A percentile compares a stretch with the other conserved stretches of the same genome.
phyloP scores from a whole-genome alignment of 2,888 invertebrate genomes.

The Apantesis nais region DNA sequence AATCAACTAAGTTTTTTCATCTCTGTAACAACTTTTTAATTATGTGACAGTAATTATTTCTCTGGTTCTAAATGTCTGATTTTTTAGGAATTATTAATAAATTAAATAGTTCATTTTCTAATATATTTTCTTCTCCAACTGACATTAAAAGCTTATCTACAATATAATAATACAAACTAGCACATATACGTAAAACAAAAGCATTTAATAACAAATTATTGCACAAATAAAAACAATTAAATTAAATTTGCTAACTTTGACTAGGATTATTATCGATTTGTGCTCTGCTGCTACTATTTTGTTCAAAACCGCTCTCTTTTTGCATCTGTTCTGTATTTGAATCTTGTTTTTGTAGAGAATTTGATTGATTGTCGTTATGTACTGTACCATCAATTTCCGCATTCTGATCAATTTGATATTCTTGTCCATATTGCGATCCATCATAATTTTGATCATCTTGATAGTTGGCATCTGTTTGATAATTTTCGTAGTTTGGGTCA shows the following conservation, averaged over 20 bases:
- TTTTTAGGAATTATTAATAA: conserved; percentile 12
- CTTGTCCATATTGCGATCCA: conserved; percentile 58
- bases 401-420: conserved; percentile 43
- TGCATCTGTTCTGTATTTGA: conserved; percentile 18
- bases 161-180: conserved; percentile 37
- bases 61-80: background rate
- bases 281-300: conserved; percentile 54
- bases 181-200: conserved; percentile 52
- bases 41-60: no score
- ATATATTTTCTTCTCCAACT: conserved; percentile 33
- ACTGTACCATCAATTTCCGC: conserved; percentile 21
- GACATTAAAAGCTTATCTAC: conserved; percentile 55
- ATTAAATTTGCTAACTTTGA: conserved; percentile 72
- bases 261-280: conserved; percentile 61
- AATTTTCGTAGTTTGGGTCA: conserved; percentile 67
- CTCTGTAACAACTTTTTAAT: background rate
- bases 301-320: conserved; percentile 26
- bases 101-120: conserved; percentile 6
- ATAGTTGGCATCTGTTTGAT: conserved; percentile 64
- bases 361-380: conserved; percentile 36
- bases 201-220: conserved; percentile 68
- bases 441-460: conserved; percentile 64
- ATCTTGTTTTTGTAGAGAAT: conserved; percentile 32
- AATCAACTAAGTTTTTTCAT: no score
- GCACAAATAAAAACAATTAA: conserved; percentile 61